Evolutionary conservation across 2,113 vertebrate species (phyloP).

Genomic region (Centrocercus urophasianus): DNA sequence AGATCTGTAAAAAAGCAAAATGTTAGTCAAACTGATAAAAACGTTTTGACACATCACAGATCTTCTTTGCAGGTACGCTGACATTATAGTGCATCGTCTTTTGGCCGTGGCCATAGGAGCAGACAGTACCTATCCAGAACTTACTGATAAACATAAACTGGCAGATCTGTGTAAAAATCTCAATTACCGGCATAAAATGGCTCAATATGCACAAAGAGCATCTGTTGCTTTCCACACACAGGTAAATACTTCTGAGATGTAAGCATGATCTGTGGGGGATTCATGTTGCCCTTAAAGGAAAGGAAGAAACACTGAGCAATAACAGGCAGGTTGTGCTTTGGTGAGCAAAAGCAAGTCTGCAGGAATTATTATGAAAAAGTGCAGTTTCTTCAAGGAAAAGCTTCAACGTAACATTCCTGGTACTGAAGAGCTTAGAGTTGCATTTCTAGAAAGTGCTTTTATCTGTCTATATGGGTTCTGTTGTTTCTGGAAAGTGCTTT

Average conservation of each 20-base stretch:
- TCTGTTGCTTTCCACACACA: constrained; percentile 98
- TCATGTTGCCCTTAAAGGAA: not conserved
- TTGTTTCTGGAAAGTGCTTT: not conserved
- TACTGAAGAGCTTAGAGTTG: not conserved
- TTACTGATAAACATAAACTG: constrained; percentile 94
- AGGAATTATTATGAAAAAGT: not conserved
- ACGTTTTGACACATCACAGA: not conserved
- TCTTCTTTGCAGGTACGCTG: constrained; percentile 85
- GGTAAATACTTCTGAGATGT: constrained; percentile 68
- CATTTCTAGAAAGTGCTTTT: not conserved
- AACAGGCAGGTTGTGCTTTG: not conserved
- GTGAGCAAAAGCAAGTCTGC: not conserved
- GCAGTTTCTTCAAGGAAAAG: not conserved
- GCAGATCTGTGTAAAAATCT: constrained; percentile 92
- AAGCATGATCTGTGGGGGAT: not conserved
- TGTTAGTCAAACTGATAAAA: not conserved
- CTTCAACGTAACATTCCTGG: not conserved
- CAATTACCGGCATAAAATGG: constrained; percentile 98
- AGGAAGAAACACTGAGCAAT: not conserved
- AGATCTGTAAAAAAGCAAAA: not conserved
- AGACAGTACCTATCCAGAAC: constrained; percentile 91
- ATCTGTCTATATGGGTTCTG: not conserved
- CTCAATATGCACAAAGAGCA: constrained; percentile 94
- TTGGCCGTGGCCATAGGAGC: constrained; percentile 91
- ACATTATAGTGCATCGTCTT: constrained; percentile 95